Evolutionary conservation across 1,140 invertebrate genomes (phyloP).

Genomic region (Cherax destructor): DNA sequence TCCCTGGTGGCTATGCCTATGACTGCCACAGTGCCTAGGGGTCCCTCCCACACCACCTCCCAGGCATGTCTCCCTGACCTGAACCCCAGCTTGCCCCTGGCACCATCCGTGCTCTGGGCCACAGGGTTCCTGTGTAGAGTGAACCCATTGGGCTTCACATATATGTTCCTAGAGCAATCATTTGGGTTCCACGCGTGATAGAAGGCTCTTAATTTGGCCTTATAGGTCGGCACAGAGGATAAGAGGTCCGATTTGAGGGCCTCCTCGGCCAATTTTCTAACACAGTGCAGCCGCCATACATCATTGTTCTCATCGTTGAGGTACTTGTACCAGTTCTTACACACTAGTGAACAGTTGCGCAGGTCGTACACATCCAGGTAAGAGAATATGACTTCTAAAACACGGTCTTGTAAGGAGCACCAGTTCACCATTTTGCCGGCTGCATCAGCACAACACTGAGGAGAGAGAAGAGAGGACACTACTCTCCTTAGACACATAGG

Average conservation of each 20-base stretch:
- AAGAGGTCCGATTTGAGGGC: conserved; percentile 91
- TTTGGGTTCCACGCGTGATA: conserved; percentile 98
- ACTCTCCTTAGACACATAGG: not conserved
- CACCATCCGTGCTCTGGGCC: conserved; percentile 98
- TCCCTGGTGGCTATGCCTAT: conserved; percentile 97
- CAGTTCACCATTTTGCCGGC: conserved; percentile 70
- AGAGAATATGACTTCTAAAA: conserved; percentile 95
- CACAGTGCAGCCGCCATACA: conserved; percentile 94
- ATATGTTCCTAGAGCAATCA: conserved; percentile 97
- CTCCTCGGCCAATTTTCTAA: conserved; percentile 91
- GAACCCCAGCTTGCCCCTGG: conserved; percentile 95
- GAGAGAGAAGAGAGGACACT: conserved; percentile 28
- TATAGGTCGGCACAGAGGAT: conserved; percentile 91
- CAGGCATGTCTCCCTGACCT: conserved; percentile 95
- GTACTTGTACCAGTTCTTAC: conserved; percentile 94
- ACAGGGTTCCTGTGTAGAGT: conserved; percentile 98
- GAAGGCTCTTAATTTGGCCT: conserved; percentile 95
- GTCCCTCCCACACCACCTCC: conserved; percentile 99
- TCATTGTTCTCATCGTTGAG: conserved; percentile 96
- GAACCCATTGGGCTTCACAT: conserved; percentile 97
- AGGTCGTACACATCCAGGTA: conserved; percentile 92
- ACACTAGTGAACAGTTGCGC: conserved; percentile 92
- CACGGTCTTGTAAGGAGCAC: conserved; percentile 80
- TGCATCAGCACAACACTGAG: not conserved
- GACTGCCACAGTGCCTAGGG: conserved; percentile 95